Evolutionary conservation across 1,140 invertebrate species (phyloP).

Genomic region (Camponotus vicinus): DNA sequence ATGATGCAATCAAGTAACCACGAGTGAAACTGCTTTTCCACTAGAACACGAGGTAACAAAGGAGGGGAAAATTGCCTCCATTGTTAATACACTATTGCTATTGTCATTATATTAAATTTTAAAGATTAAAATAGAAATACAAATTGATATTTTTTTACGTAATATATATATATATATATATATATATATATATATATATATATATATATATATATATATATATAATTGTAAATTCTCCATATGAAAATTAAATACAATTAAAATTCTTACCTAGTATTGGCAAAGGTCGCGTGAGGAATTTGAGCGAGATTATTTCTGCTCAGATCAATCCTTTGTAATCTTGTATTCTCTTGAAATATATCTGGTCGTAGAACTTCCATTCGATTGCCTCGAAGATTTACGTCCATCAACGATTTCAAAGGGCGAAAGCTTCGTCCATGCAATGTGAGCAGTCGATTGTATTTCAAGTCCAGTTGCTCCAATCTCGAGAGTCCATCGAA

Average conservation of each 20-base stretch:
- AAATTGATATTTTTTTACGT: neutral
- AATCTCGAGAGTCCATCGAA: conserved; percentile 91
- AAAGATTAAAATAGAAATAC: neutral
- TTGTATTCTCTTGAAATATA: conserved; percentile 89
- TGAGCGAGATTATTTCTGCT: conserved; percentile 92
- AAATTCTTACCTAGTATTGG: conserved; percentile 86
- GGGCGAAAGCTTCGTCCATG: conserved; percentile 90
- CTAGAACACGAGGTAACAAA: conserved; percentile 13
- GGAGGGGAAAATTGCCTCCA: neutral
- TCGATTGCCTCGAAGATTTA: conserved; percentile 92
- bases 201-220: neutral
- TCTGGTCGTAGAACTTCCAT: conserved; percentile 90
- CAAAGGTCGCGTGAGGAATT: conserved; percentile 89
- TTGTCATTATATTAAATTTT: conserved; percentile 5
- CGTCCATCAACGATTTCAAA: conserved; percentile 88
- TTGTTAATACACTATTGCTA: neutral
- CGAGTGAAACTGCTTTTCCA: conserved; percentile 82
- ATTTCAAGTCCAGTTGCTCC: conserved; percentile 91
- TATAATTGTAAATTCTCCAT: neutral
- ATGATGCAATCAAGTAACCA: conserved; percentile 78
- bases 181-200: neutral
- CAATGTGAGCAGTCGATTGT: conserved; percentile 91
- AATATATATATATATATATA: too few species aligned
- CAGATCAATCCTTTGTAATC: conserved; percentile 90
- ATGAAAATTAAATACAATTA: neutral